Evolutionary conservation across 1,140 invertebrate species (phyloP).

Genomic region (Chironomus tepperi): DNA sequence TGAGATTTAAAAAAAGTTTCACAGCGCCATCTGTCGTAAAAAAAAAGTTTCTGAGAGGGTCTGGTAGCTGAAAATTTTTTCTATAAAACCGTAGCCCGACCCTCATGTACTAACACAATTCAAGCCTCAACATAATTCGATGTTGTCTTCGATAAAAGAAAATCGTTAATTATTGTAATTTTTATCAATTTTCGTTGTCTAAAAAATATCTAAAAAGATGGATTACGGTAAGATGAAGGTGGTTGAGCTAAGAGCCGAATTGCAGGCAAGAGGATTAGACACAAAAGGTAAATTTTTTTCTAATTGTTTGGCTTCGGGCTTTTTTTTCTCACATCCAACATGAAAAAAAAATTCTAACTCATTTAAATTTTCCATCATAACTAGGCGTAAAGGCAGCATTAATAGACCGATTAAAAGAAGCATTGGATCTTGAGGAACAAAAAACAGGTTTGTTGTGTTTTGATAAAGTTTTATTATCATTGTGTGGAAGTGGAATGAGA

Average conservation of each 20-base stretch:
- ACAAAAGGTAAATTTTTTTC: slow-evolving; percentile 63
- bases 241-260: slow-evolving; percentile 77
- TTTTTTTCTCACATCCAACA: neutral
- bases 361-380: neutral
- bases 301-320: slow-evolving; percentile 22
- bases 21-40: too few relatives aligned
- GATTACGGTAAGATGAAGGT: slow-evolving; percentile 88
- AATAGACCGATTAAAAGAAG: slow-evolving; percentile 78
- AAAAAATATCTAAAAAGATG: slow-evolving; percentile 38
- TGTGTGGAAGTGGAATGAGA: too few relatives aligned
- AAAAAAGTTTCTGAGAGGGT: too few relatives aligned
- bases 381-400: slow-evolving; percentile 66
- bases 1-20: too few relatives aligned
- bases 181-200: slow-evolving; percentile 8
- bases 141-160: slow-evolving; percentile 2
- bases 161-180: slow-evolving; percentile 10
- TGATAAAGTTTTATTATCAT: too few relatives aligned
- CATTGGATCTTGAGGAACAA: slow-evolving; percentile 59
- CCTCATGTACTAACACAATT: too few relatives aligned
- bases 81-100: too few relatives aligned
- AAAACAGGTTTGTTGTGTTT: slow-evolving; percentile 32
- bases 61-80: too few relatives aligned
- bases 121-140: neutral
- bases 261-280: slow-evolving; percentile 76
- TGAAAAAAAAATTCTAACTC: neutral